phyloP scores from a whole-genome alignment of 2,888 invertebrate genomes.

The Noctua janthe region DNA sequence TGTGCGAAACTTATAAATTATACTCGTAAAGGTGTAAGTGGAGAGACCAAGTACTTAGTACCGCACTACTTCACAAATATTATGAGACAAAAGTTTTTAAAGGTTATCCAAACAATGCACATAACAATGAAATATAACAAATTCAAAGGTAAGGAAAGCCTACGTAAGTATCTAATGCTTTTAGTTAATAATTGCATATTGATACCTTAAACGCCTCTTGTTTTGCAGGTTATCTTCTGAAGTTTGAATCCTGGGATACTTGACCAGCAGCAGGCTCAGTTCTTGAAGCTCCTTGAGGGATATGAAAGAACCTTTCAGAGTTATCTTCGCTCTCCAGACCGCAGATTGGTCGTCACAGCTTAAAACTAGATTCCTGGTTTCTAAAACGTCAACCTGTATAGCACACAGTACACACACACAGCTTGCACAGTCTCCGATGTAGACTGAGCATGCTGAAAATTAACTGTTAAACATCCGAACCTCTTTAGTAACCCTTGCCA shows the following conservation, averaged over 20 bases:
- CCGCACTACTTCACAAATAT: neutral
- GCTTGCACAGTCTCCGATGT: neutral
- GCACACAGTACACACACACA: neutral
- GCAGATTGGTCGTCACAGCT: neutral
- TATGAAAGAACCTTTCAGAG: neutral
- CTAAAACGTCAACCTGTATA: neutral
- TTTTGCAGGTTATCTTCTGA: neutral
- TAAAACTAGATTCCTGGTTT: neutral
- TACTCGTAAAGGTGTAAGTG: neutral
- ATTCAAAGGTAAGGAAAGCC: neutral
- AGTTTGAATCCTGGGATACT: neutral
- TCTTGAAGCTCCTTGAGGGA: neutral
- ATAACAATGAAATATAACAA: neutral
- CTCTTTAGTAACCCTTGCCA: neutral
- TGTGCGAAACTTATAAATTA: neutral
- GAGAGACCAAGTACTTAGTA: neutral
- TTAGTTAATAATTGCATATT: neutral
- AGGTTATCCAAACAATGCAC: neutral
- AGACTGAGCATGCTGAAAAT: neutral
- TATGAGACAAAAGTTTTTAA: neutral
- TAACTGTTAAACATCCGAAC: neutral
- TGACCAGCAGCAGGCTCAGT: neutral
- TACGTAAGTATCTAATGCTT: neutral
- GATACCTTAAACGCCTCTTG: neutral
- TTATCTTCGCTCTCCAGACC: neutral